These are phyloP conservation scores for Eupithecia tripunctaria DNA, from an alignment of 2,888 invertebrate genomes.

Conservation along the genomic window DNA sequence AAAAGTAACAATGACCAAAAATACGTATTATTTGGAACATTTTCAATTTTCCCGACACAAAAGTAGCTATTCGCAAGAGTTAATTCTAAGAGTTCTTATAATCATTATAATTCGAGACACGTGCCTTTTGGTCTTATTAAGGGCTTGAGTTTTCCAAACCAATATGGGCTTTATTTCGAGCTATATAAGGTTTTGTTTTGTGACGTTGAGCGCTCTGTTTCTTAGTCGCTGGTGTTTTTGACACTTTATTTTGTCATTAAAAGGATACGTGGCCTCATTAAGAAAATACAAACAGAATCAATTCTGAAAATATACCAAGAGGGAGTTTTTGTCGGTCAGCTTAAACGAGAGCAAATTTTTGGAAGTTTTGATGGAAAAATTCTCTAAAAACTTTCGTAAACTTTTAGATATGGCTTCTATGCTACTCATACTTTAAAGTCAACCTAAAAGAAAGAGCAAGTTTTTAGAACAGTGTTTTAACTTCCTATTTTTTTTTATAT, in stretches of 20 bases:
- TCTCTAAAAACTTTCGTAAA: background rate
- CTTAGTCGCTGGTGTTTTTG: slow-evolving; percentile 18
- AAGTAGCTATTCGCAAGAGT: slow-evolving; percentile 40
- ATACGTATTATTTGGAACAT: slow-evolving; percentile 35
- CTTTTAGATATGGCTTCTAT: background rate
- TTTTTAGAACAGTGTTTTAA: background rate
- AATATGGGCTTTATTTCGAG: slow-evolving; percentile 33
- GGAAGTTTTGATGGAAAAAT: background rate
- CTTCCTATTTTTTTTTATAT: background rate
- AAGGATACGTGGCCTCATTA: slow-evolving; percentile 13
- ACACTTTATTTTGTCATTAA: slow-evolving; percentile 20
- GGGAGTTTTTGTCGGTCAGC: background rate
- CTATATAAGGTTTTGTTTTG: slow-evolving; percentile 11
- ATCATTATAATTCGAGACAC: slow-evolving; percentile 45
- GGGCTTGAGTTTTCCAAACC: slow-evolving; percentile 31
- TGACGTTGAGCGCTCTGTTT: slow-evolving; percentile 5
- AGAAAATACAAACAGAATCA: slow-evolving; percentile 8
- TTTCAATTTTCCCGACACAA: slow-evolving; percentile 38
- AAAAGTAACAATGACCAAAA: slow-evolving; percentile 36
- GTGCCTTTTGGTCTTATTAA: slow-evolving; percentile 43
- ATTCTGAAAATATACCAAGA: background rate
- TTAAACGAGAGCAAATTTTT: background rate
- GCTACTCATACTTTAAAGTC: too few relatives aligned
- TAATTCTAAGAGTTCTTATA: slow-evolving; percentile 43
- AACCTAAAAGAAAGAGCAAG: background rate